Evolutionary conservation across 2,113 vertebrate species (phyloP).

Genomic region (Stegastes partitus): DNA sequence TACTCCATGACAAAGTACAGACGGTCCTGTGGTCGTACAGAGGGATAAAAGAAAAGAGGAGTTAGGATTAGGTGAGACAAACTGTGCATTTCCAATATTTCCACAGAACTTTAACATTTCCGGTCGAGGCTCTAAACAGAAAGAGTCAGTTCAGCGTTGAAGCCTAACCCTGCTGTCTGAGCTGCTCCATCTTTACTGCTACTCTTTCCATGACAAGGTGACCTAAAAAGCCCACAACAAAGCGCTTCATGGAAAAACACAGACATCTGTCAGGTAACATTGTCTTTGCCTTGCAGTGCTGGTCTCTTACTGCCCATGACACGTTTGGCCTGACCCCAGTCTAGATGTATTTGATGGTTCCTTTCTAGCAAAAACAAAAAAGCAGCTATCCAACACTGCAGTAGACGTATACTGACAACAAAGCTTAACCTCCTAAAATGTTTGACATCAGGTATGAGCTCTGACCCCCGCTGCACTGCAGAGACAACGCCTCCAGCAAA

Average conservation of each 20-base stretch:
- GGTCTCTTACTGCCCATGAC: conserved; percentile 50
- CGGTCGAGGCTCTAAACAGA: conserved; percentile 3
- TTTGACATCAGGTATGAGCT: conserved; percentile 13
- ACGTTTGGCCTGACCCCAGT: conserved; percentile 49
- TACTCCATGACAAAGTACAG: conserved; percentile 99
- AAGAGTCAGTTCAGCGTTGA: not conserved
- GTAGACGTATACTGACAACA: conserved; percentile 10
- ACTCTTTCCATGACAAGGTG: conserved; percentile 67
- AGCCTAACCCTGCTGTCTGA: conserved; percentile 40
- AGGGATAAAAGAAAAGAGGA: conserved; percentile 4
- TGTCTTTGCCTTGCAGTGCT: conserved; percentile 36
- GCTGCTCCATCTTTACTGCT: conserved; percentile 36
- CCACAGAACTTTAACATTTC: not conserved
- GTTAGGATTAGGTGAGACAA: not conserved
- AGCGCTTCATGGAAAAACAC: conserved; percentile 42
- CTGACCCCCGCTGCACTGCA: conserved; percentile 7
- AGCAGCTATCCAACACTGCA: conserved; percentile 3
- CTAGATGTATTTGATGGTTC: conserved; percentile 26
- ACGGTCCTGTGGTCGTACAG: conserved; percentile 87
- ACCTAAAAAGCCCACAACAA: conserved; percentile 65
- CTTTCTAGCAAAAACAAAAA: conserved; percentile 32
- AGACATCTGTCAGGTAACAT: conserved; percentile 68
- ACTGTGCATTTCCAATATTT: conserved; percentile 1
- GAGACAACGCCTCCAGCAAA: not conserved
- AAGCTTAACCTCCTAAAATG: conserved; percentile 8